phyloP scores from a whole-genome alignment of 2,113 vertebrate species.

The Nipponia nippon region DNA sequence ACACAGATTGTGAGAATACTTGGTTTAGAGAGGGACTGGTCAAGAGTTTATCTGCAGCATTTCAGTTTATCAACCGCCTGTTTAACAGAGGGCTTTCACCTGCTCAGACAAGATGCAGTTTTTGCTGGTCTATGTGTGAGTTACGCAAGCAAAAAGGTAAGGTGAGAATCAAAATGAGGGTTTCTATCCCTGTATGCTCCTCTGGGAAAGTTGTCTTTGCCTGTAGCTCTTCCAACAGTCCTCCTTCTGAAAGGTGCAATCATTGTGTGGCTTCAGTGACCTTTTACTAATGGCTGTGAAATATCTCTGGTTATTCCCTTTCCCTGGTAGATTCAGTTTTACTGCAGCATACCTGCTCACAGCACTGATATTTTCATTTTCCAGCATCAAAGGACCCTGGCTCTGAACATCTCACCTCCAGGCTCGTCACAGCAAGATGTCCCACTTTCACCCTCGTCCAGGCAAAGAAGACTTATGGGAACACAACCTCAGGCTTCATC shows the following conservation, averaged over 20 bases:
- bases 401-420: not conserved
- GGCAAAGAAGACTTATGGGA: not conserved
- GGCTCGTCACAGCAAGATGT: not conserved
- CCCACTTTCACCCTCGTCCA: not conserved
- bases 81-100: not conserved
- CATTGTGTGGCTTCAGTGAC: not conserved
- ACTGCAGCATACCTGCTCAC: not conserved
- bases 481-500: rapidly evolving
- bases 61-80: not conserved
- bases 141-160: not conserved
- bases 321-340: not conserved
- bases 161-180: not conserved
- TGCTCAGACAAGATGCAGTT: not conserved
- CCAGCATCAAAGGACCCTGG: not conserved
- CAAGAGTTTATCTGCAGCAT: not conserved
- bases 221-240: not conserved
- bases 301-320: not conserved
- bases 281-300: not conserved
- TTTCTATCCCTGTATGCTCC: not conserved
- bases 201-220: not conserved
- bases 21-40: not conserved
- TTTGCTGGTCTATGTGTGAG: not conserved
- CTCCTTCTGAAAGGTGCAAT: not conserved
- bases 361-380: not conserved
- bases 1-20: rapidly evolving